These are phyloP conservation scores for Tachuris rubrigastra DNA, from an alignment of 2,113 vertebrate species.

Conservation along the genomic window DNA sequence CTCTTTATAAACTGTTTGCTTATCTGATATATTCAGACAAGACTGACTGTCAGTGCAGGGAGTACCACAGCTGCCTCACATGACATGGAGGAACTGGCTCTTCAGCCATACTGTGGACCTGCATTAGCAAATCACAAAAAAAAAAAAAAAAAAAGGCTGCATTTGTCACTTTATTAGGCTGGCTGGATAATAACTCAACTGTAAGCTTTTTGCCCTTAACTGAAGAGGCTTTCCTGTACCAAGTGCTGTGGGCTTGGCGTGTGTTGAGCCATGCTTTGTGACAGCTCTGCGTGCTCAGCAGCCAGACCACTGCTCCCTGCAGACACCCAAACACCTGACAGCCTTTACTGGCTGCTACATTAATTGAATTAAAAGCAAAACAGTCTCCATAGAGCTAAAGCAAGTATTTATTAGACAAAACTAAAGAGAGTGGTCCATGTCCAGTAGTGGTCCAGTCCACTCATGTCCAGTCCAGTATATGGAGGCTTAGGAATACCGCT, in stretches of 20 bases:
- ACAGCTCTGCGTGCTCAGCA: background rate
- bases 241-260: background rate
- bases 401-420: background rate
- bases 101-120: background rate
- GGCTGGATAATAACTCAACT: background rate
- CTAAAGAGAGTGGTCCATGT: background rate
- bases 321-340: background rate
- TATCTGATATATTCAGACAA: background rate
- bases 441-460: too few species aligned
- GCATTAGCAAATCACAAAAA: background rate
- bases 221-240: background rate
- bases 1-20: conserved; percentile 27
- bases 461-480: background rate
- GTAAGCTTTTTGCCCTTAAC: background rate
- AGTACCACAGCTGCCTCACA: accelerated
- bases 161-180: background rate
- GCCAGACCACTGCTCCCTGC: background rate
- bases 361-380: background rate
- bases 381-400: background rate
- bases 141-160: too few species aligned
- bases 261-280: background rate
- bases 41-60: background rate
- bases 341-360: background rate
- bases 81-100: background rate
- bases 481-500: background rate